These are phyloP conservation scores for Zosterops lateralis DNA, from an alignment of 2,113 vertebrate species.

Conservation along the genomic window DNA sequence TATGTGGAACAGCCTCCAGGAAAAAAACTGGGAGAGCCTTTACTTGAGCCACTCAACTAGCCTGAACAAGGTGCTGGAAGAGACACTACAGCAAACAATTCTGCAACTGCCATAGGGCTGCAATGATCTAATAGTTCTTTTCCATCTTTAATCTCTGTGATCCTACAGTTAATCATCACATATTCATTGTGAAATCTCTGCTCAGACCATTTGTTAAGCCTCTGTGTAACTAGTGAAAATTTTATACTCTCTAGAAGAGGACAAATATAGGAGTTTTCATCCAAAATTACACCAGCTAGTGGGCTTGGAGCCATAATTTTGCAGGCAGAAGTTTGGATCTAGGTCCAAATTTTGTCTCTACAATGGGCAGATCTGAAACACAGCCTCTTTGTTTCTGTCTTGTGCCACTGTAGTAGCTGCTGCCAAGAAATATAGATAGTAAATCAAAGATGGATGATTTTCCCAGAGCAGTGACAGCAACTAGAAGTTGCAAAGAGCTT, in stretches of 20 bases:
- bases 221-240: background rate
- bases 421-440: background rate
- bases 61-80: slow-evolving; percentile 50
- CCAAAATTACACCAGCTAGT: background rate
- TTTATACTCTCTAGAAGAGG: background rate
- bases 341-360: background rate
- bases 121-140: slow-evolving; percentile 50
- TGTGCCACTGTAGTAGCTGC: background rate
- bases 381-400: background rate
- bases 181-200: slow-evolving; percentile 51
- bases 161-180: slow-evolving; percentile 54
- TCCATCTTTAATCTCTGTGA: slow-evolving; percentile 53
- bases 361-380: background rate
- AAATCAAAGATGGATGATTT: background rate
- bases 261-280: background rate
- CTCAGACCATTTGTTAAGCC: slow-evolving; percentile 34
- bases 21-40: slow-evolving; percentile 31
- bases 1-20: slow-evolving; percentile 6
- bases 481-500: background rate
- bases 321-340: background rate
- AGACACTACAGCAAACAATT: background rate
- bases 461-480: background rate
- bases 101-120: slow-evolving; percentile 35
- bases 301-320: background rate
- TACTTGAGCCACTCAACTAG: slow-evolving; percentile 48